A percentile compares a stretch with the other conserved stretches of the same genome.
These are phyloP conservation scores for Anhinga anhinga DNA, from an alignment of 2,113 vertebrate species.

Conservation along the genomic window DNA sequence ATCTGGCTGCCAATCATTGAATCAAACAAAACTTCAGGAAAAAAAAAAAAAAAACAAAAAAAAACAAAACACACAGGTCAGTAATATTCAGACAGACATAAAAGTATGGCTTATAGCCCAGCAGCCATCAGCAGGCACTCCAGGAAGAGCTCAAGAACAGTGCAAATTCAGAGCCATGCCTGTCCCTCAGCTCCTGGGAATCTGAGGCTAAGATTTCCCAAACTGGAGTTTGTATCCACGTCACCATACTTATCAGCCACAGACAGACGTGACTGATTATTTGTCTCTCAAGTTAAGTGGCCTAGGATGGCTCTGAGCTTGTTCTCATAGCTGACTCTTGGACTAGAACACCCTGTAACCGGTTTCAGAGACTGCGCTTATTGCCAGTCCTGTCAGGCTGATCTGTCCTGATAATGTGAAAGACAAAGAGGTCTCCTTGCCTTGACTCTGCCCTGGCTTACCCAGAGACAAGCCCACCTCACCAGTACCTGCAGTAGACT, in stretches of 20 bases:
- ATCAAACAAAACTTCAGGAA: constrained; percentile 82
- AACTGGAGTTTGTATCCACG: not conserved
- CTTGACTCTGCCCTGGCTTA: not conserved
- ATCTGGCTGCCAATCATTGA: constrained; percentile 81
- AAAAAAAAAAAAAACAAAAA: not conserved
- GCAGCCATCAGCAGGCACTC: not conserved
- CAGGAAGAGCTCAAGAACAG: not conserved
- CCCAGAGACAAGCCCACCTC: not conserved
- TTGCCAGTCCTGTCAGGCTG: not conserved
- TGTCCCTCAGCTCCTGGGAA: not conserved
- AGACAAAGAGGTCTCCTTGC: not conserved
- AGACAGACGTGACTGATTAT: not conserved
- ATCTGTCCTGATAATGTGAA: fast-evolving
- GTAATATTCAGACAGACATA: not conserved
- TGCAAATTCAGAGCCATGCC: not conserved
- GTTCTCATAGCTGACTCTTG: not conserved
- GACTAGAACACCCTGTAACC: not conserved
- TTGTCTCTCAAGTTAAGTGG: not conserved
- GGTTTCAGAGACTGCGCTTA: not conserved
- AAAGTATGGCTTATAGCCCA: not conserved
- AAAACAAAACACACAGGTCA: not conserved
- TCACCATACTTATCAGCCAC: not conserved
- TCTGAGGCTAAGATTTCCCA: not conserved
- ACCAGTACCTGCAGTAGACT: constrained; percentile 82
- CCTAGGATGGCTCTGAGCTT: not conserved